Evolutionary conservation across 2,888 invertebrate species (phyloP), one percentile per base, ranked within the genome.

Genomic region (Villa cingulata): DNA sequence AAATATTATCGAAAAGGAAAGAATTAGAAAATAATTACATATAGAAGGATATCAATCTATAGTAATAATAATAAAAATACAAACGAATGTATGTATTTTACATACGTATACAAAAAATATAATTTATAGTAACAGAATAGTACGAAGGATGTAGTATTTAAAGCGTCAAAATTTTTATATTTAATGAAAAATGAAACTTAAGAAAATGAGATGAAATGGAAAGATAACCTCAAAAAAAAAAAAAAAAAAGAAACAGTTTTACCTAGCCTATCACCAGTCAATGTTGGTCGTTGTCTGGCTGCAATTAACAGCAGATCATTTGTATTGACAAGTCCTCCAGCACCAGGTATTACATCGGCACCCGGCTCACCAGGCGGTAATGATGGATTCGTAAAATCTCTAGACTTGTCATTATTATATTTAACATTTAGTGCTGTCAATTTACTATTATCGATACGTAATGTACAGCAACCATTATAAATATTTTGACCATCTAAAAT

Each of bases 341-440:
- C 70, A 56, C 72, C 70, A 49, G 75, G 73, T 61, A 77, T 66
- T 50, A 75, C 71, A 60, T 77, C 80, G 56, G 76, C 73, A 51
- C 76, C 75, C 32, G 77, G 74, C 59, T 97, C 96, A 45, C 97
- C 97, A 46, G 91, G 89, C 7, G 97, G 97, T 67, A 98, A 80
- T 67, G 86, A 86, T 45, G 97, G 97, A 73, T 98, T 97, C 60
- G 97, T 98, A 77, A 95, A 98, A 75, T 98, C 98, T 52, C 97
- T 79, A 53, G 94, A 95, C 75, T 99, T 98, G 76, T 99, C 98
- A 74, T 98, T 99, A 78, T 98, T 99, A 77, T 95, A 99, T 72
- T 96, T 95, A 59, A 98, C 97, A 73, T 97, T 97, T 62, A 98
- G 78, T 60, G 90, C 91, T 61, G 90, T 86, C 81, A 98, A 81